A percentile compares a stretch with the other conserved stretches of the same genome.
Conservation (phyloP, 2,888 invertebrate species). For the Galerucella calmariensis region DNA sequence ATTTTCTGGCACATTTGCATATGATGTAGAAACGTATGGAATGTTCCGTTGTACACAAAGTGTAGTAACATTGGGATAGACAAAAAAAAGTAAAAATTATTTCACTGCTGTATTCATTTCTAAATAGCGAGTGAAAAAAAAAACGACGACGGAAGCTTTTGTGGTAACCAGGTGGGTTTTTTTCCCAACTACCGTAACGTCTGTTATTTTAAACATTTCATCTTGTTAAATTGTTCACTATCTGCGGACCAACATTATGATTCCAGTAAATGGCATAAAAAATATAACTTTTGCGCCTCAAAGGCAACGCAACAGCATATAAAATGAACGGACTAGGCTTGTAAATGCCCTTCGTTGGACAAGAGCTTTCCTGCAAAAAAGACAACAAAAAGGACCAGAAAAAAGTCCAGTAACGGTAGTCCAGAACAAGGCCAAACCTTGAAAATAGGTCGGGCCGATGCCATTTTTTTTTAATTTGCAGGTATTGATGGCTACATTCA, state of each 20-base stretch:
- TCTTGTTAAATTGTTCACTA: neutral
- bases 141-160: neutral
- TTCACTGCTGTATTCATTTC: constrained; percentile 9
- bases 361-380: too few species aligned
- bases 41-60: constrained; percentile 22
- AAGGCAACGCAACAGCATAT: too few species aligned
- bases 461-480: too few species aligned
- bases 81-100: constrained; percentile 9
- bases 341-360: too few species aligned
- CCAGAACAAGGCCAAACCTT: too few species aligned
- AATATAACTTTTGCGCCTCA: too few species aligned
- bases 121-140: neutral
- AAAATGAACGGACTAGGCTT: too few species aligned
- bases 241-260: neutral
- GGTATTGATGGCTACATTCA: too few species aligned
- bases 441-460: too few species aligned
- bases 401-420: too few species aligned
- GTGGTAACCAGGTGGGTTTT: neutral
- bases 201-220: neutral
- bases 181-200: neutral
- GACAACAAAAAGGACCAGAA: too few species aligned
- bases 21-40: constrained; percentile 19
- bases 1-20: constrained; percentile 31
- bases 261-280: neutral
- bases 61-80: neutral